These are phyloP conservation scores for Saimiri boliviensis DNA, from an alignment of 2,113 vertebrate genomes.

Conservation along the genomic window DNA sequence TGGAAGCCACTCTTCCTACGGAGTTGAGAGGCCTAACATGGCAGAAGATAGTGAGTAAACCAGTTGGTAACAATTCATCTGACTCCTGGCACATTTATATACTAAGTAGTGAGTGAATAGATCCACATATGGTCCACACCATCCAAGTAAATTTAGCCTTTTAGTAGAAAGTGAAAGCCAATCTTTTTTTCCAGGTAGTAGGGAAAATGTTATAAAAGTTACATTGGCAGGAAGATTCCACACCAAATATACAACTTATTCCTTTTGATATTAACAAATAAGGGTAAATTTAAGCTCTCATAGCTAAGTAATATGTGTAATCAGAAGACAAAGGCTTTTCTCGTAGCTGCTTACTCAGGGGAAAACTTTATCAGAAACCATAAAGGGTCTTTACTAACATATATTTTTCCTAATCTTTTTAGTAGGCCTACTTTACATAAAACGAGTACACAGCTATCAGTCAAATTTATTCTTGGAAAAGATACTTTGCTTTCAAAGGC, in stretches of 20 bases:
- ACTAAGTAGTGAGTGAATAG: background rate
- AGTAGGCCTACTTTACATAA: background rate
- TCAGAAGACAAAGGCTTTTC: background rate
- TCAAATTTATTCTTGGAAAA: background rate
- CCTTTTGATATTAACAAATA: background rate
- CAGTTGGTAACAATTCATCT: background rate
- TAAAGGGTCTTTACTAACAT: background rate
- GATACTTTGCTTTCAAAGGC: background rate
- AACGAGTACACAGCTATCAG: background rate
- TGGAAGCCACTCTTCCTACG: background rate
- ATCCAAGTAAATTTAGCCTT: background rate
- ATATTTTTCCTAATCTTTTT: background rate
- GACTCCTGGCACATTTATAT: too few species aligned
- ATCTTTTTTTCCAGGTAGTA: background rate
- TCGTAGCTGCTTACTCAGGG: background rate
- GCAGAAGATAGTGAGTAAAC: background rate
- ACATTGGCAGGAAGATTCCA: background rate
- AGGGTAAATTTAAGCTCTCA: background rate
- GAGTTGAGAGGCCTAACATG: background rate
- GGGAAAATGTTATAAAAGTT: background rate
- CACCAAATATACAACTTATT: background rate
- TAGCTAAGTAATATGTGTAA: background rate
- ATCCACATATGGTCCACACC: background rate
- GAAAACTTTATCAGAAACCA: background rate
- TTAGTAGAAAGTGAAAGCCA: background rate